A percentile compares a stretch with the other conserved stretches of the same genome.
These are phyloP conservation scores for Chesias legatella DNA, from an alignment of 2,888 invertebrate species.

Conservation along the genomic window DNA sequence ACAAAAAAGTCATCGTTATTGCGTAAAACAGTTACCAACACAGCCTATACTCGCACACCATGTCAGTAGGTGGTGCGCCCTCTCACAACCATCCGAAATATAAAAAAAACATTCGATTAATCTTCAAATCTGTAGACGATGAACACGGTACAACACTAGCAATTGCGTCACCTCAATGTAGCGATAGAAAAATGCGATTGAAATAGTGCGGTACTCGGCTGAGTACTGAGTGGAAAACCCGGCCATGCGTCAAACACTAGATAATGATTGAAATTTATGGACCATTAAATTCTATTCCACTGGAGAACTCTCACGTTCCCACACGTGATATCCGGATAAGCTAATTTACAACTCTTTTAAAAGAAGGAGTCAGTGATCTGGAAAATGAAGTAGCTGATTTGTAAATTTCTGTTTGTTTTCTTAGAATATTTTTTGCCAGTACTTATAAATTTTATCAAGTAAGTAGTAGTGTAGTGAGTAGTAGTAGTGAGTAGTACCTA, in stretches of 20 bases:
- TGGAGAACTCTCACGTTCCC: slow-evolving; percentile 7
- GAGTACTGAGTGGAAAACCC: slow-evolving; percentile 19
- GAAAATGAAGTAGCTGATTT: background rate
- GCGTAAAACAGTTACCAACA: too few species aligned
- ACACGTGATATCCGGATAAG: slow-evolving; percentile 14
- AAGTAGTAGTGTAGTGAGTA: too few species aligned
- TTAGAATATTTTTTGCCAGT: too few species aligned
- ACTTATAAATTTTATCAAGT: too few species aligned
- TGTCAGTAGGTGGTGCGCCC: too few species aligned
- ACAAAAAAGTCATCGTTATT: too few species aligned
- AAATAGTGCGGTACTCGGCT: slow-evolving; percentile 10
- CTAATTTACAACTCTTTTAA: slow-evolving; percentile 13
- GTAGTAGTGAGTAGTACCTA: too few species aligned
- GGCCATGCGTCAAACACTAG: slow-evolving; percentile 26
- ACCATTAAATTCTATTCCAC: slow-evolving; percentile 21
- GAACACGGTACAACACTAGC: background rate
- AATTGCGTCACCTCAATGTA: background rate
- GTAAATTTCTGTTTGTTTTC: too few species aligned
- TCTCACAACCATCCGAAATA: too few species aligned
- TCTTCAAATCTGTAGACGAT: too few species aligned
- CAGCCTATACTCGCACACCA: too few species aligned
- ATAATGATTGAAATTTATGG: slow-evolving; percentile 27
- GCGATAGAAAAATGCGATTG: slow-evolving; percentile 23
- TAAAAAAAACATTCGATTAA: too few species aligned
- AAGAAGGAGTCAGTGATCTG: background rate